Percentiles rank a stretch among this genome's conserved stretches.
Conservation (phyloP, 23 tunicate species). For the Styela clava region DNA sequence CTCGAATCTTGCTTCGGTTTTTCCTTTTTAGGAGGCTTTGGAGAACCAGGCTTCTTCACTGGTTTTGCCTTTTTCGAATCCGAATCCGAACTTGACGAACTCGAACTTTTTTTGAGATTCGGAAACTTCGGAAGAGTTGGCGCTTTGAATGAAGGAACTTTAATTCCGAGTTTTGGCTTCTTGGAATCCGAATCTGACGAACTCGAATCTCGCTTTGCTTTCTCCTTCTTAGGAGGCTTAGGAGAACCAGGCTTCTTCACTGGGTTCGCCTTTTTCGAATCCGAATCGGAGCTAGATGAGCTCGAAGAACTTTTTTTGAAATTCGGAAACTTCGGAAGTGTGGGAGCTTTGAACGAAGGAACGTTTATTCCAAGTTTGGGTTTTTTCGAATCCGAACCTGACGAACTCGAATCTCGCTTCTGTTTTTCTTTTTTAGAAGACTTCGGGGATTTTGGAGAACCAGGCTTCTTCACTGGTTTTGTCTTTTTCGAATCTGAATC, state of each 20-base stretch:
- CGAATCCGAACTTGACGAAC: background rate
- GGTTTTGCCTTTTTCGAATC: constrained; percentile 2
- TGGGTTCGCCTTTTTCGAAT: constrained; percentile 2
- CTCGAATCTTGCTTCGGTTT: background rate
- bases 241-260: constrained; percentile 25
- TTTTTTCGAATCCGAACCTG: constrained; percentile 6
- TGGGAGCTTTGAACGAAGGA: background rate
- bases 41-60: constrained; percentile 13
- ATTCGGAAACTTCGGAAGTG: constrained; percentile 16
- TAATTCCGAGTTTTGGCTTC: background rate
- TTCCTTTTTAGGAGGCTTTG: background rate
- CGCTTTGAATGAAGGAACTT: background rate
- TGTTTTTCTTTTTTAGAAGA: background rate
- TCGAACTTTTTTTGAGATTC: constrained; percentile 2
- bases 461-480: constrained; percentile 5
- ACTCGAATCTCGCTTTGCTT: background rate
- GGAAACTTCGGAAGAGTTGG: background rate
- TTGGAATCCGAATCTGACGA: constrained; percentile 1
- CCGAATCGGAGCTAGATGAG: constrained; percentile 21
- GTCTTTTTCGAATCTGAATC: constrained; percentile 9
- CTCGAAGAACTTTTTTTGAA: constrained; percentile 12
- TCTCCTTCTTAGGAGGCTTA: background rate
- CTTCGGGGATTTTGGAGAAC: background rate
- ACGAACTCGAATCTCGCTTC: background rate
- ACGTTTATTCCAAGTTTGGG: background rate